A percentile compares a stretch with the other conserved stretches of the same genome.
Conservation (phyloP, 2,797 vertebrate genomes). For the Lycodopsis pacificus region DNA sequence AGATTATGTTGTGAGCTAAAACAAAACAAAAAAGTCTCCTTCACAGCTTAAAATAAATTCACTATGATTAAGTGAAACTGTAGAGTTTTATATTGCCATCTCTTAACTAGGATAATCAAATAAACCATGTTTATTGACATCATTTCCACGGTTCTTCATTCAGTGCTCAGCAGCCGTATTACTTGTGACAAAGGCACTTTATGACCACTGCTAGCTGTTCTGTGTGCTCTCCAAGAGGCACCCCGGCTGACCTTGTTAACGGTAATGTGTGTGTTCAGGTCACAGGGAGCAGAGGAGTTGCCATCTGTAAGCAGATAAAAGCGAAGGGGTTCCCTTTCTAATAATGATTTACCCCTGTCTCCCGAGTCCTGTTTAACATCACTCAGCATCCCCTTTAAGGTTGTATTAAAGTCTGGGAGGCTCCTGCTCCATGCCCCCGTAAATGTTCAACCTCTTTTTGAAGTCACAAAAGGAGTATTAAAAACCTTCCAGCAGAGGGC, state of each 20-base stretch:
- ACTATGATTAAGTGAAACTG: conserved; percentile 13
- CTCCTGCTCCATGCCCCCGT: conserved; percentile 44
- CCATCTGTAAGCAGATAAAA: conserved; percentile 66
- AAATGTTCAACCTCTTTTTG: conserved; percentile 47
- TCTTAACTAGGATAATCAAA: conserved; percentile 31
- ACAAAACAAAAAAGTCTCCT: background rate
- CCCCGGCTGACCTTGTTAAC: conserved; percentile 59
- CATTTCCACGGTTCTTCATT: background rate
- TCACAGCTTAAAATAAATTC: conserved; percentile 27
- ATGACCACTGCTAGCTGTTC: conserved; percentile 27
- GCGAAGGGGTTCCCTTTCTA: conserved; percentile 44
- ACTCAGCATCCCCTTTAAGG: conserved; percentile 33
- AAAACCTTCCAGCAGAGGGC: conserved; percentile 9
- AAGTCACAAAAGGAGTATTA: conserved; percentile 41
- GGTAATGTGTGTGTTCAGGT: conserved; percentile 69
- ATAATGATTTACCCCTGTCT: conserved; percentile 58
- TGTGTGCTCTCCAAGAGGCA: conserved; percentile 25
- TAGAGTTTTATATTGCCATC: background rate
- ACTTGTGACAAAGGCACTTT: conserved; percentile 29
- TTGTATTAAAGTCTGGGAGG: conserved; percentile 15
- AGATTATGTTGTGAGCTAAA: conserved; percentile 24
- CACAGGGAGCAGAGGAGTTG: conserved; percentile 50
- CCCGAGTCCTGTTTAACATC: conserved; percentile 50
- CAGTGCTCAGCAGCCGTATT: conserved; percentile 13
- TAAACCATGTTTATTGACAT: conserved; percentile 14